phyloP scores from a whole-genome alignment of 2,113 vertebrate genomes.

The Python bivittatus region DNA sequence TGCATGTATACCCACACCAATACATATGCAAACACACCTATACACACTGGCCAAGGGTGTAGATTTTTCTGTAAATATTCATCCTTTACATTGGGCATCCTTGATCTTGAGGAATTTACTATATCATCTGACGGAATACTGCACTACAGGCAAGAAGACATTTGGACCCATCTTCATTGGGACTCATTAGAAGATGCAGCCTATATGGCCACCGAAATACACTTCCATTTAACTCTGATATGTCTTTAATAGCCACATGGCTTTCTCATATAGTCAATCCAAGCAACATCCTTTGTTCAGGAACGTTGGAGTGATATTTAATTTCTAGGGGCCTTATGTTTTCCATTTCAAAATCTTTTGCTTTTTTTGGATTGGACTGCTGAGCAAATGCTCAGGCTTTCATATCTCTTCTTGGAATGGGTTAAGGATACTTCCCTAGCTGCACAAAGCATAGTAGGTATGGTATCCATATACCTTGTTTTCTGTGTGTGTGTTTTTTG shows the following conservation, averaged over 20 bases:
- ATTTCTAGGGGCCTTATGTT: background rate
- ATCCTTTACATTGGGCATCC: background rate
- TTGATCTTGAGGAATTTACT: background rate
- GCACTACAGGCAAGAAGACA: background rate
- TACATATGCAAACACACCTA: background rate
- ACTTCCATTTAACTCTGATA: conserved; percentile 2
- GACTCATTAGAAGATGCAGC: conserved; percentile 30
- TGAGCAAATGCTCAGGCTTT: accelerated
- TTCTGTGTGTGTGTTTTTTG: background rate
- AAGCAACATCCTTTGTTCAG: conserved; percentile 4
- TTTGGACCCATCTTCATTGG: background rate
- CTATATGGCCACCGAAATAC: background rate
- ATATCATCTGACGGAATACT: background rate
- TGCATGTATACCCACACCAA: background rate
- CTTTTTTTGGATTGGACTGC: background rate
- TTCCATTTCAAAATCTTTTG: background rate
- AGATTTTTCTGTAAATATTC: background rate
- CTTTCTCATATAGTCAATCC: background rate
- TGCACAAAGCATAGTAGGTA: background rate
- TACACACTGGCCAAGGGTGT: background rate
- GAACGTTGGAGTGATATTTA: background rate
- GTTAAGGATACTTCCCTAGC: conserved; percentile 25
- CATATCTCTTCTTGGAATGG: conserved; percentile 23
- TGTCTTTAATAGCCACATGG: background rate
- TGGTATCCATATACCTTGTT: conserved; percentile 24